Evolutionary conservation across 2,888 invertebrate species (phyloP), one percentile per base, ranked within the genome.

Genomic region (Caenorhabditis wallacei): DNA sequence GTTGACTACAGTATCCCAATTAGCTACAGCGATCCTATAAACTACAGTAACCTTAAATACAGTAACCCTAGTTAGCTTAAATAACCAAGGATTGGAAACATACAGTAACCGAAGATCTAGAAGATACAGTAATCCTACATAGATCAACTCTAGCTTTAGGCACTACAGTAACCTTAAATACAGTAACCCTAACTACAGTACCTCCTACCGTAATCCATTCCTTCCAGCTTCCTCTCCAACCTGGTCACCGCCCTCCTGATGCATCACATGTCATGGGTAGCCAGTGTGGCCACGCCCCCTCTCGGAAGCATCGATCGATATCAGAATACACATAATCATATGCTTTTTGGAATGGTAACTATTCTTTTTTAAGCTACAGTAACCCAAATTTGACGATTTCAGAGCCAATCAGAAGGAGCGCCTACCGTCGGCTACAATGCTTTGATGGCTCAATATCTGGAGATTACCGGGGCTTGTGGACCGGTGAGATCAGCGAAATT

Each of bases 391-490:
- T 35, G 35, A 35, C 4, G 10, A 7, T 35, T 40, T 40, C 40
- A 40, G 40, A 40, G 40, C 35, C 16, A 10, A 35, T 30, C 18
- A 1, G 79, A 82, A 13, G 83, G 80, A 4, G 68, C 85, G 1
- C 68, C 80, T 0, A 71, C 82, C 0, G 48, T 82, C 91, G 95
- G 96, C 0, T 96, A 96, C 92, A 97, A 96, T 93, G 96, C 96
- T 0, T 92, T 96, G 0, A 96, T 96, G 96, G 96, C 96, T 0
- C 97, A 97, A 91, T 94, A 97, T 84, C 94, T 95, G 92, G 93
- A 92, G 89, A 92, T 91, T 54, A 85, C 84, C 22, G 89, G 86
- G 96, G n/a, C 95, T 95, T 68, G 94, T 96, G 54, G 96, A 96
- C 1, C 96, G 96, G 0, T 94, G 0, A 95, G 95, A 92, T 93